Evolutionary conservation across 2,113 vertebrate species (phyloP).

Genomic region (Oryzias curvinotus): DNA sequence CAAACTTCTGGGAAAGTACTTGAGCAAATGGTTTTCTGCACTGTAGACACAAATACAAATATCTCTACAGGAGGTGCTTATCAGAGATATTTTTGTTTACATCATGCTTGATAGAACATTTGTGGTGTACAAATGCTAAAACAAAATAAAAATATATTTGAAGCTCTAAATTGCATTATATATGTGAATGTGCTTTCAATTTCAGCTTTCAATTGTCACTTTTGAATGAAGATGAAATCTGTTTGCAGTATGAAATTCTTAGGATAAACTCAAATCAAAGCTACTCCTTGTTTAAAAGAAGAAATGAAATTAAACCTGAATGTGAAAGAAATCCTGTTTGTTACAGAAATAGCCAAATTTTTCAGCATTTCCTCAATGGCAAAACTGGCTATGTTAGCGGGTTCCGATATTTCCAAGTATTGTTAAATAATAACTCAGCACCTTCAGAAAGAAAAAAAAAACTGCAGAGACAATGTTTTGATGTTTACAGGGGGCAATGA

Average conservation of each 20-base stretch:
- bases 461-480: conserved; percentile 4
- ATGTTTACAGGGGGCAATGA: background rate
- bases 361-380: background rate
- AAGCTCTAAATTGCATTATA: background rate
- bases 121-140: background rate
- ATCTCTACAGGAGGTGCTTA: background rate
- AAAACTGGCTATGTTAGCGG: background rate
- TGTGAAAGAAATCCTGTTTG: background rate
- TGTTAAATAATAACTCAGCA: background rate
- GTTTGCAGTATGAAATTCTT: background rate
- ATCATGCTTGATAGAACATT: background rate
- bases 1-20: background rate
- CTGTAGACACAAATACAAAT: background rate
- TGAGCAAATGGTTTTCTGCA: background rate
- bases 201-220: background rate
- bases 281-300: background rate
- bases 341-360: conserved; percentile 13
- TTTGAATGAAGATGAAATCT: background rate
- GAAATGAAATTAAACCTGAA: conserved; percentile 10
- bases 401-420: background rate
- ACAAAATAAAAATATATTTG: background rate
- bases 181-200: background rate
- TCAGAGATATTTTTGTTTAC: background rate
- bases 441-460: conserved; percentile 2
- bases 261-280: conserved; percentile 15